Conservation (phyloP, 1,140 invertebrate species). For the Doryteuthis pealeii region DNA sequence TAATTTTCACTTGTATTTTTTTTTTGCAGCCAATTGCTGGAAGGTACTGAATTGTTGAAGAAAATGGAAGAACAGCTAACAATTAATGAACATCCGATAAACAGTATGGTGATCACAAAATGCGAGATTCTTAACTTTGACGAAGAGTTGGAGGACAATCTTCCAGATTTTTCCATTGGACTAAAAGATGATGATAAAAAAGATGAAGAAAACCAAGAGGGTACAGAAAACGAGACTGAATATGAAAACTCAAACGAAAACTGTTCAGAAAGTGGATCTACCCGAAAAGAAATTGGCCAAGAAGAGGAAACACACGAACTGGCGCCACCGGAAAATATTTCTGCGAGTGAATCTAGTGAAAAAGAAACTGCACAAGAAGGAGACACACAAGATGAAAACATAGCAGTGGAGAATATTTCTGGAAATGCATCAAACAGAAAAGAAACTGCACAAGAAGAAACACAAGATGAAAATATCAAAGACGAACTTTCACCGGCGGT, state of each 20-base stretch:
- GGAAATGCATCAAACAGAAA: too few relatives aligned
- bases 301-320: too few relatives aligned
- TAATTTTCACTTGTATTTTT: constrained; percentile 18
- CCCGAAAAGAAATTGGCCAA: too few relatives aligned
- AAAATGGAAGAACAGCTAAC: constrained; percentile 55
- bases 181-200: background rate
- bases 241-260: constrained; percentile 8
- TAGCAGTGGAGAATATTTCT: too few relatives aligned
- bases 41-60: constrained; percentile 55
- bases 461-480: too few relatives aligned
- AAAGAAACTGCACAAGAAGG: too few relatives aligned
- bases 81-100: constrained; percentile 60
- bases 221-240: background rate
- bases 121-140: constrained; percentile 41
- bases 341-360: too few relatives aligned
- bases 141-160: background rate
- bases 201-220: background rate
- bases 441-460: too few relatives aligned
- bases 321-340: too few relatives aligned
- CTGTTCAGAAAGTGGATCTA: too few relatives aligned
- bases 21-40: constrained; percentile 56
- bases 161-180: background rate
- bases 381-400: too few relatives aligned
- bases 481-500: too few relatives aligned
- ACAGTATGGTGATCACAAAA: constrained; percentile 58